These are phyloP conservation scores for Steatornis caripensis DNA, from an alignment of 2,113 vertebrate species.

Conservation along the genomic window DNA sequence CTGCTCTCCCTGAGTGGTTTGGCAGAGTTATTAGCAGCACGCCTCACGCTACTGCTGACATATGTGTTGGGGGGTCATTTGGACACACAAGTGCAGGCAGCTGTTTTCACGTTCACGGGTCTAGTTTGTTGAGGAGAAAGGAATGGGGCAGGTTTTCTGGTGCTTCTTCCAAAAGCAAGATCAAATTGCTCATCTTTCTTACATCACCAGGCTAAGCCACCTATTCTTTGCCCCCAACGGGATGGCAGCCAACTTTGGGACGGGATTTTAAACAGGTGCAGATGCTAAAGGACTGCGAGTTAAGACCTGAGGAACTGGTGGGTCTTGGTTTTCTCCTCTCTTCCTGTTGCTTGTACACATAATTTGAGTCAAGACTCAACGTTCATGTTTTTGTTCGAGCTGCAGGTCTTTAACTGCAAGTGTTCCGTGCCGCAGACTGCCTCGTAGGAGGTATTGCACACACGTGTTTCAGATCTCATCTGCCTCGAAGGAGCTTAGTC, in stretches of 20 bases:
- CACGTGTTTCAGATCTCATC: neutral
- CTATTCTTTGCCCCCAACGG: neutral
- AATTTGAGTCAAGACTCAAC: too few relatives aligned
- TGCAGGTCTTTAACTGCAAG: neutral
- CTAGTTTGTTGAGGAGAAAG: neutral
- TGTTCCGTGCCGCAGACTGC: rapidly evolving
- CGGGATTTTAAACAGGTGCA: neutral
- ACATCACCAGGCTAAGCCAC: neutral
- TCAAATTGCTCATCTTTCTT: neutral
- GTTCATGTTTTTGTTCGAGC: neutral
- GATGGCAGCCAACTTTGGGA: neutral
- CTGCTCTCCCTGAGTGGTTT: neutral
- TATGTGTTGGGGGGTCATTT: rapidly evolving
- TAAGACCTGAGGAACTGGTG: neutral
- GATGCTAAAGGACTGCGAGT: neutral
- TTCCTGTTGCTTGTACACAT: neutral
- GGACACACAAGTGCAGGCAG: neutral
- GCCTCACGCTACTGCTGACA: neutral
- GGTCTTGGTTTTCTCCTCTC: neutral
- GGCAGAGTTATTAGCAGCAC: neutral
- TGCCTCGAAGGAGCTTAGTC: neutral
- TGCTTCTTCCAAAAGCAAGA: neutral
- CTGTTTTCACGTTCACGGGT: neutral
- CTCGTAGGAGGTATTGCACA: too few relatives aligned
- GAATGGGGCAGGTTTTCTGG: neutral